Percentiles rank a stretch among this genome's conserved stretches.
phyloP scores from a whole-genome alignment of 2,888 invertebrate species.

The Drosophila cognata region DNA sequence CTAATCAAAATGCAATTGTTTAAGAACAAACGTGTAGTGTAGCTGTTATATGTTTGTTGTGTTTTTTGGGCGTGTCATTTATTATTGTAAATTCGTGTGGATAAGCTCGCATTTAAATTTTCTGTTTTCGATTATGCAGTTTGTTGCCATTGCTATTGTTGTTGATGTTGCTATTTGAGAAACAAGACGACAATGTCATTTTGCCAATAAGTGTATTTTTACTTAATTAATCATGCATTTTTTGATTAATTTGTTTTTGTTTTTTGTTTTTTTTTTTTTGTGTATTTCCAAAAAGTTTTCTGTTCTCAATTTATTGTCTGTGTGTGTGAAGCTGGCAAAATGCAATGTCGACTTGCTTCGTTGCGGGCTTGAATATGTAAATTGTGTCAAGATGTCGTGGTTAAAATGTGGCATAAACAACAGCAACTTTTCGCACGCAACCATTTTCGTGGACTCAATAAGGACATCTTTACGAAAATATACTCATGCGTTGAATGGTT shows the following conservation, averaged over 20 bases:
- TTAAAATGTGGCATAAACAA: neutral
- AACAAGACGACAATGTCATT: neutral
- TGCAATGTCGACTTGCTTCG: neutral
- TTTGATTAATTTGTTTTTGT: neutral
- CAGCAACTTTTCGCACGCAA: neutral
- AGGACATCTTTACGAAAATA: neutral
- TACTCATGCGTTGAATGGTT: neutral
- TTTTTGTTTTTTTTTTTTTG: neutral
- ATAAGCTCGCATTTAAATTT: neutral
- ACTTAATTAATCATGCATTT: neutral
- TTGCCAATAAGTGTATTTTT: constrained; percentile 10
- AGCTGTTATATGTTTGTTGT: neutral
- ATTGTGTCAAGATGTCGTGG: neutral
- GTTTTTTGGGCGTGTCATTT: neutral
- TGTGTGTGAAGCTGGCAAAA: constrained; percentile 23
- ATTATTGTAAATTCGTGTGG: neutral
- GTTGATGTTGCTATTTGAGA: neutral
- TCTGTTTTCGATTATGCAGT: neutral
- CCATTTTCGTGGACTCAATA: neutral
- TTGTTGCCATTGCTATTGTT: neutral
- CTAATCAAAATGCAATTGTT: neutral
- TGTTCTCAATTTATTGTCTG: constrained; percentile 55
- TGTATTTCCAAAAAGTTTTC: neutral
- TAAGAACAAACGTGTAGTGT: neutral
- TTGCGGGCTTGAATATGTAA: neutral